Evolutionary conservation across 1,140 invertebrate genomes (phyloP).

Genomic region (Nasonia vitripennis): DNA sequence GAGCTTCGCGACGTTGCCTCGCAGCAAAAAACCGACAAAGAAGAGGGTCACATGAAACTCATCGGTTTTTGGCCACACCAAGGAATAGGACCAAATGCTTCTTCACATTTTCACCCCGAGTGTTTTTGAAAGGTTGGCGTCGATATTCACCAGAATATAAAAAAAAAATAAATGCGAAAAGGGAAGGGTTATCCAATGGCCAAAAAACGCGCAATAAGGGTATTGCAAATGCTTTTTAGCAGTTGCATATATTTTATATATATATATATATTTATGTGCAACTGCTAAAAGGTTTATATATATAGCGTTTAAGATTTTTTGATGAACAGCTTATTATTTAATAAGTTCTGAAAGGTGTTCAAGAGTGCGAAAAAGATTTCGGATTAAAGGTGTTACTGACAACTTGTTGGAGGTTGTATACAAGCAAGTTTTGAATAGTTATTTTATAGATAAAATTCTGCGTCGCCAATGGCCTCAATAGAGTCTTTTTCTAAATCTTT

Average conservation of each 20-base stretch:
- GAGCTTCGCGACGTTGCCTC: slow-evolving; percentile 77
- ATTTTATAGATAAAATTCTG: not conserved
- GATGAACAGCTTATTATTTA: not conserved
- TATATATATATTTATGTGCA: not conserved
- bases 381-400: not conserved
- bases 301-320: slow-evolving; percentile 15
- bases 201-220: slow-evolving; percentile 26
- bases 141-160: slow-evolving; percentile 1
- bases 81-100: slow-evolving; percentile 36
- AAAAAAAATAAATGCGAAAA: not conserved
- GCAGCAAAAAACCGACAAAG: slow-evolving; percentile 75
- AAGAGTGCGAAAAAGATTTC: not conserved
- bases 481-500: not conserved
- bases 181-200: slow-evolving; percentile 11
- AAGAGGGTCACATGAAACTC: slow-evolving; percentile 73
- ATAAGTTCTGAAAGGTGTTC: not conserved
- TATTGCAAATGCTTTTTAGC: slow-evolving; percentile 24
- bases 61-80: slow-evolving; percentile 16
- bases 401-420: not conserved
- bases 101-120: not conserved
- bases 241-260: not conserved
- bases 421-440: not conserved
- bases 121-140: not conserved
- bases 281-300: too few relatives aligned
- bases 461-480: not conserved